Conservation (phyloP, 2,888 invertebrate genomes). For the Tortrix viridana region DNA sequence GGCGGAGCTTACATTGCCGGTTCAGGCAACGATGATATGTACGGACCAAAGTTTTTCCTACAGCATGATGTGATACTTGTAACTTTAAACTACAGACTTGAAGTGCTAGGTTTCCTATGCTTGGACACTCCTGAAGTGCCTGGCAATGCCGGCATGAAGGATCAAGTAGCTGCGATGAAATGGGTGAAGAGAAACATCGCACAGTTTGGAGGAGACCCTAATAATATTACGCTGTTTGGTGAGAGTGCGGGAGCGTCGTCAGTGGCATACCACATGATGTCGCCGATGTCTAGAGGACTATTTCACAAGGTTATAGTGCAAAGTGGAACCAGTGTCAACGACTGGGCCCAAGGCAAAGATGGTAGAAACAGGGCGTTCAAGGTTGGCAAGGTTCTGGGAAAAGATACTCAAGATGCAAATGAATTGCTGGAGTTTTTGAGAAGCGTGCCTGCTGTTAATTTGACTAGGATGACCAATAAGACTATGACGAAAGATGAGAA, state of each 20-base stretch:
- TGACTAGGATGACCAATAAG: conserved; percentile 38
- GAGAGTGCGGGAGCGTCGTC: conserved; percentile 53
- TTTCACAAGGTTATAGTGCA: conserved; percentile 50
- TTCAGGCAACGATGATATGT: conserved; percentile 44
- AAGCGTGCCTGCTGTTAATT: conserved; percentile 40
- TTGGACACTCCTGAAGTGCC: conserved; percentile 44
- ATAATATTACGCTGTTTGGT: conserved; percentile 50
- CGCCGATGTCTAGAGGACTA: conserved; percentile 50
- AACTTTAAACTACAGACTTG: conserved; percentile 53
- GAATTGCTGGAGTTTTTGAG: conserved; percentile 43
- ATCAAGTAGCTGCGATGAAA: conserved; percentile 45
- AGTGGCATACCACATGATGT: conserved; percentile 52
- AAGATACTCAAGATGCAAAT: conserved; percentile 41
- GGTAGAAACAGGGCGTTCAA: conserved; percentile 41
- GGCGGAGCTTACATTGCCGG: conserved; percentile 53
- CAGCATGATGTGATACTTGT: conserved; percentile 52
- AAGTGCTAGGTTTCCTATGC: conserved; percentile 46
- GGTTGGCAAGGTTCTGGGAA: conserved; percentile 44
- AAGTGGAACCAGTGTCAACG: conserved; percentile 45
- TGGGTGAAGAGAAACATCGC: conserved; percentile 44
- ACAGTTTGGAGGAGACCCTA: conserved; percentile 42
- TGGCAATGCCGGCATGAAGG: conserved; percentile 50
- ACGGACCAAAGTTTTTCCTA: conserved; percentile 54
- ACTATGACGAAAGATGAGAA: conserved; percentile 41
- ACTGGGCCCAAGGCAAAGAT: conserved; percentile 41